Base-by-base conservation (phyloP, 2,888 invertebrate genomes). In the Cremastinae sp. region DNA sequence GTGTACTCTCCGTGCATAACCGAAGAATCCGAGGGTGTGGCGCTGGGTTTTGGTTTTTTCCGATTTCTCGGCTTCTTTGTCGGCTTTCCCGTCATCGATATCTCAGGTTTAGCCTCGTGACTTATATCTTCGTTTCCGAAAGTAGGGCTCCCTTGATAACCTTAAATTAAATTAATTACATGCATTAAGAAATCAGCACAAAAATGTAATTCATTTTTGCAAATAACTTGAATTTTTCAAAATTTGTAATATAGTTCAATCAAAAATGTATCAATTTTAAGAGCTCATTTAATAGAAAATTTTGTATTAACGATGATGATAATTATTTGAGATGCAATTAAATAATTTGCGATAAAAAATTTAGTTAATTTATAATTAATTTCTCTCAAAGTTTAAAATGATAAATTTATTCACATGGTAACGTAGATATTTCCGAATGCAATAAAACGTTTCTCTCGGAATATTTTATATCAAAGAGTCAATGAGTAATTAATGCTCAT, bases 51-150 rank as follows among this genome's bases (percentile, higher is more conserved):
- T 18, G 86, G 87, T 62, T 84, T 85, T 53, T 83, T 83, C 36
- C 76, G 79, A 58, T 80, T 84, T 3, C 83, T 84, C 0, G 87
- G 82, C 74, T 87, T 88, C 56, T 86, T 86, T 62, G 89, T 86
- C 28, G 88, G 81, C 71, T 85, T 84, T 59, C 80, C 80, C 16
- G 82, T 73, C 28, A 80, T 78, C 38, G 83, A 78, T 54, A 79
- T 75, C 68, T 85, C 86, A 9, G 86, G 86, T 18, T 82, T 81
- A 2, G 86, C 81, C 45, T 89, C 88, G 74, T 87, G 85, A 16
- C 86, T 89, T 9, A 85, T 56, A 22, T 86, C 86, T 34, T 89
- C 88, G 59, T 85, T 87, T 53, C 87, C 86, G 73, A 85, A 85
- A 4, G 84, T 81, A 58, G 82, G 83, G 36, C 80, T 81, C 7